Conservation (phyloP, 2,888 invertebrate species). For the Lasioglossum lativentre region DNA sequence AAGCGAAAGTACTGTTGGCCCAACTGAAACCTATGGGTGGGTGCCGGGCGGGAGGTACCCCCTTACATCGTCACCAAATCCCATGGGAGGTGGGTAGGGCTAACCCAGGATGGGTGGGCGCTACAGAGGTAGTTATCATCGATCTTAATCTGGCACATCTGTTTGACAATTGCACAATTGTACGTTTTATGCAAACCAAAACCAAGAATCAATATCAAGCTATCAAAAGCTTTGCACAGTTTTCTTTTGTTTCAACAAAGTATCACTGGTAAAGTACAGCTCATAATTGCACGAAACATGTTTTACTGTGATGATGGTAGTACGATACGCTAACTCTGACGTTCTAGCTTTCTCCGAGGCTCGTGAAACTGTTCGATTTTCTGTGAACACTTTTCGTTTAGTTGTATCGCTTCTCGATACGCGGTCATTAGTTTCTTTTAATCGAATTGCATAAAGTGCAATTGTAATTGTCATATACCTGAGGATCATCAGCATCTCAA, state of each 20-base stretch:
- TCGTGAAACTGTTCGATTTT: not conserved
- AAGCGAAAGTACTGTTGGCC: slow-evolving; percentile 85
- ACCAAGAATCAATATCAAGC: slow-evolving; percentile 12
- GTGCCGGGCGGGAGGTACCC: slow-evolving; percentile 84
- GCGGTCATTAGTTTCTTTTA: not conserved
- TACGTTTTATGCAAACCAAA: slow-evolving; percentile 63
- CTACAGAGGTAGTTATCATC: slow-evolving; percentile 80
- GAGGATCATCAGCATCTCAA: slow-evolving; percentile 67
- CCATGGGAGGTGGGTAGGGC: slow-evolving; percentile 84
- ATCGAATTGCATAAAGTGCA: slow-evolving; percentile 59
- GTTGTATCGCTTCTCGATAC: slow-evolving; percentile 46
- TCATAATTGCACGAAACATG: slow-evolving; percentile 49
- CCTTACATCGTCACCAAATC: slow-evolving; percentile 82
- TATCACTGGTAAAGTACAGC: slow-evolving; percentile 37
- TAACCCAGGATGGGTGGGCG: slow-evolving; percentile 82
- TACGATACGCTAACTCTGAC: slow-evolving; percentile 16
- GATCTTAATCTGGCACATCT: slow-evolving; percentile 70
- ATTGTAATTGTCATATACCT: slow-evolving; percentile 67
- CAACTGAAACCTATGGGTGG: slow-evolving; percentile 83
- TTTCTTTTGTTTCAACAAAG: slow-evolving; percentile 30
- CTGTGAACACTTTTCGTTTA: not conserved
- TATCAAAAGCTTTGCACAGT: slow-evolving; percentile 45
- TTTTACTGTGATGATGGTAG: slow-evolving; percentile 18
- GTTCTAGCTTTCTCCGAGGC: slow-evolving; percentile 18
- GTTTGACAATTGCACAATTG: slow-evolving; percentile 66